Evolutionary conservation across 2,888 invertebrate genomes (phyloP), one percentile per base, ranked within the genome.

Genomic region (Machimus atricapillus): DNA sequence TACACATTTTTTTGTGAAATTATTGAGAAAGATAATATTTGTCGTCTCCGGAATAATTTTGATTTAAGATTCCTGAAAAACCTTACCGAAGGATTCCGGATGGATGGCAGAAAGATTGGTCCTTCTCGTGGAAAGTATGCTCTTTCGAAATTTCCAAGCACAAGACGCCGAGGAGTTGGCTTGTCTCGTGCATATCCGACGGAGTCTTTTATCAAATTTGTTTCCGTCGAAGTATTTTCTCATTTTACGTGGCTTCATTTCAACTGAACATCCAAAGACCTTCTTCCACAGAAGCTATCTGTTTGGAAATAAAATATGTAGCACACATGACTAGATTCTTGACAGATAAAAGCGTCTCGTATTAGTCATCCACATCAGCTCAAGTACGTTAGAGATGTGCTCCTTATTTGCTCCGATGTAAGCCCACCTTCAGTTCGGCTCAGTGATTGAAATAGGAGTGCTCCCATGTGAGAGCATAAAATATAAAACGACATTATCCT

Each of bases 131-230:
- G 66, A 66, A 66, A 66, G 77, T 83, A 86, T 76, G 82, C 77
- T 83, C 79, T 86, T 58, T 82, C 81, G 78, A 34, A 86, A 76
- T 76, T 37, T 83, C 76, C 58, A 66, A 52, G 77, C n/a, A 73
- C 83, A 56, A 23, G 78, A 83, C 16, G 81, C 81, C 27, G 34
- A 27, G 43, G 31, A 43, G 52, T 56, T 56, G 23, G 83, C 40
- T 77, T 86, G 77, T 78, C 56, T 76, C 34, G 27, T 46, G 43
- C 31, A 66, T 86, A 76, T 82, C 78, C 86, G 87, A 87, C 74
- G 87, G 83, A 77, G 83, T 87, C 87, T 85, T 87, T 87, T 87
- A 87, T 87, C 87, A 87, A 87, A 87, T 87, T 87, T 87, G 87
- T 87, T 87, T 87, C 86, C 87, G 73, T 82, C 77, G 46, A 87